phyloP scores from a whole-genome alignment of 1,140 invertebrate genomes.

The Cydia fagiglandana region DNA sequence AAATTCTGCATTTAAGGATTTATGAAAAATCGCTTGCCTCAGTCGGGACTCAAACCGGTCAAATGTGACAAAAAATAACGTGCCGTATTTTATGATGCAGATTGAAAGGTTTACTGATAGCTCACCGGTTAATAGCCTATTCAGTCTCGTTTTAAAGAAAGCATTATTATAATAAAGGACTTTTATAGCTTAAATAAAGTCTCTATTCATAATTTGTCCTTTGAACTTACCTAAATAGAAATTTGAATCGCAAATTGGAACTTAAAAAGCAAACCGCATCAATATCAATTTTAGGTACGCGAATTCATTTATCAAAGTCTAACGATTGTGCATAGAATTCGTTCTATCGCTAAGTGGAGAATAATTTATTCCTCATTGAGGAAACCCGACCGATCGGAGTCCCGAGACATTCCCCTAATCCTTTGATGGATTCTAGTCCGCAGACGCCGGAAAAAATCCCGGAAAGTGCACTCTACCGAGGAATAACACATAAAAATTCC shows the following conservation, averaged over 20 bases:
- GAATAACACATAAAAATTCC: constrained; percentile 61
- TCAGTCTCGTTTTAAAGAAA: too few species aligned
- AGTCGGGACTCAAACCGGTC: too few species aligned
- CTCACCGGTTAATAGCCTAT: too few species aligned
- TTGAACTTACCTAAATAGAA: not conserved
- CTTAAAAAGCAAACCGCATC: constrained; percentile 19
- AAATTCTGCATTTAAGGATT: too few species aligned
- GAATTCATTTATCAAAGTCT: constrained; percentile 34
- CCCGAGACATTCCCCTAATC: constrained; percentile 69
- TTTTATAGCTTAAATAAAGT: too few species aligned
- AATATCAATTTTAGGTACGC: constrained; percentile 30
- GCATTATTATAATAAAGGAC: too few species aligned
- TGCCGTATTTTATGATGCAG: too few species aligned
- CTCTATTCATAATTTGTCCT: too few species aligned
- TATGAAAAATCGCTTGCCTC: too few species aligned
- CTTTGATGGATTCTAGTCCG: constrained; percentile 73
- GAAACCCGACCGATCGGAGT: constrained; percentile 65
- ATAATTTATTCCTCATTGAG: constrained; percentile 75
- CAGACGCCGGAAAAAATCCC: constrained; percentile 61
- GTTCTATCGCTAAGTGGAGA: constrained; percentile 61
- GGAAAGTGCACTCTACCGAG: constrained; percentile 60
- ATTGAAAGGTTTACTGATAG: too few species aligned
- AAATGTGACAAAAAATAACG: too few species aligned
- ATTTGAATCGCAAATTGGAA: not conserved
- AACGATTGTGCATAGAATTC: constrained; percentile 48